A percentile compares a stretch with the other conserved stretches of the same genome.
Evolutionary conservation across 2,113 vertebrate species (phyloP).

Genomic region (Pampusana beccarii): DNA sequence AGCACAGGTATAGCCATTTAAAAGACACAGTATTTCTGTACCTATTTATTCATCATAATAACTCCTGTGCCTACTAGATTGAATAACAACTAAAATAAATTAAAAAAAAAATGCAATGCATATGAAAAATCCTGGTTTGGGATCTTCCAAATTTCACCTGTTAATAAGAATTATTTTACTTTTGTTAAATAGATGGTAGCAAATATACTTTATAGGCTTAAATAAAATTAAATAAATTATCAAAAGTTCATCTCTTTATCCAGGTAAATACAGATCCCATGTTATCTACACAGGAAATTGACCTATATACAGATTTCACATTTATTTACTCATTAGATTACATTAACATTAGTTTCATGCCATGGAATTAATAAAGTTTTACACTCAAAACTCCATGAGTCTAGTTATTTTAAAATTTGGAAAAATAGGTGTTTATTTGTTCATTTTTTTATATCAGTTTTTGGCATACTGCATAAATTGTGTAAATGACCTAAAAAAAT

Average conservation of each 20-base stretch:
- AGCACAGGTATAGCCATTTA: not conserved
- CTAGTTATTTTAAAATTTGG: not conserved
- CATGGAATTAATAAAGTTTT: not conserved
- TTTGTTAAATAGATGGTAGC: not conserved
- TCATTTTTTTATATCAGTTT: not conserved
- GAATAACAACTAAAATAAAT: not conserved
- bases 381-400: not conserved
- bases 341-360: not conserved
- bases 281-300: not conserved
- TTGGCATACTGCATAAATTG: not conserved
- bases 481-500: not conserved
- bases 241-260: not conserved
- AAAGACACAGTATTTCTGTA: not conserved
- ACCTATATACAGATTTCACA: not conserved
- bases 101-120: not conserved
- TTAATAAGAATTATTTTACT: not conserved
- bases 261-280: not conserved
- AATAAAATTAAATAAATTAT: not conserved
- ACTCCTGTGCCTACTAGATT: not conserved
- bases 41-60: not conserved
- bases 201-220: not conserved
- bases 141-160: not conserved
- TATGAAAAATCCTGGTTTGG: accelerated
- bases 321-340: not conserved
- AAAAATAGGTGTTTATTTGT: not conserved